Percentiles rank a stretch among this genome's conserved stretches.
phyloP scores from a whole-genome alignment of 2,888 invertebrate genomes.

The Chrysopilus asiliformis region DNA sequence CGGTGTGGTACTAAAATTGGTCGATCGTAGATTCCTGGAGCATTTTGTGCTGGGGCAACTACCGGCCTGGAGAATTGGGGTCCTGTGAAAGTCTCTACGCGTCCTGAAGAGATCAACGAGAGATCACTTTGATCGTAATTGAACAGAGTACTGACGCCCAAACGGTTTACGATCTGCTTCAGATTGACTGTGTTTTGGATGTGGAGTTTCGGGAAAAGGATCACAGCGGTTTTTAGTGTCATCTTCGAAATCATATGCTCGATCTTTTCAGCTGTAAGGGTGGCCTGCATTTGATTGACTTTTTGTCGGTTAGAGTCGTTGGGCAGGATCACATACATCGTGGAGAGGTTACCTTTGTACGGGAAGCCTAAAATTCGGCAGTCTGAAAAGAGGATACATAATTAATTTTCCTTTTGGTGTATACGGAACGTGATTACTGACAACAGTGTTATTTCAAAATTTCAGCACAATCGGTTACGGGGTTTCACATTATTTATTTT shows the following conservation, averaged over 20 bases:
- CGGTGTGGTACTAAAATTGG: not conserved
- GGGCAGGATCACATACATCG: constrained; percentile 54
- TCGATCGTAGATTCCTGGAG: constrained; percentile 2
- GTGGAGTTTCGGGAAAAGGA: constrained; percentile 59
- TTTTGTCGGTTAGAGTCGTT: constrained; percentile 36
- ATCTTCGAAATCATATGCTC: constrained; percentile 29
- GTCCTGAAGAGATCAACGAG: constrained; percentile 45
- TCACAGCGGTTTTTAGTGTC: constrained; percentile 35
- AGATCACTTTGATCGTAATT: constrained; percentile 47
- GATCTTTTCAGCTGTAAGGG: constrained; percentile 36
- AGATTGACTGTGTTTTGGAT: constrained; percentile 46
- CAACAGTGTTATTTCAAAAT: no score
- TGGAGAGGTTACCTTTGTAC: constrained; percentile 46
- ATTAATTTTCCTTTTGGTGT: not conserved
- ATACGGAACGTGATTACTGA: no score
- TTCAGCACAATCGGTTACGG: no score
- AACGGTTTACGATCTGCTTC: constrained; percentile 38
- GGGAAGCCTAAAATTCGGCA: constrained; percentile 51
- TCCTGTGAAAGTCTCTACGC: not conserved
- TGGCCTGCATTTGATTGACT: constrained; percentile 35
- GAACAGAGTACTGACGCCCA: constrained; percentile 54
- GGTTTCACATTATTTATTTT: no score
- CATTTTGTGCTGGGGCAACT: not conserved
- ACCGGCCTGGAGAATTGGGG: not conserved
- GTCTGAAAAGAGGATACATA: constrained; percentile 20